Percentiles rank a stretch among this genome's conserved stretches.
These are phyloP conservation scores for Darevskia mixta DNA, from an alignment of 2,797 vertebrate species.

Conservation along the genomic window DNA sequence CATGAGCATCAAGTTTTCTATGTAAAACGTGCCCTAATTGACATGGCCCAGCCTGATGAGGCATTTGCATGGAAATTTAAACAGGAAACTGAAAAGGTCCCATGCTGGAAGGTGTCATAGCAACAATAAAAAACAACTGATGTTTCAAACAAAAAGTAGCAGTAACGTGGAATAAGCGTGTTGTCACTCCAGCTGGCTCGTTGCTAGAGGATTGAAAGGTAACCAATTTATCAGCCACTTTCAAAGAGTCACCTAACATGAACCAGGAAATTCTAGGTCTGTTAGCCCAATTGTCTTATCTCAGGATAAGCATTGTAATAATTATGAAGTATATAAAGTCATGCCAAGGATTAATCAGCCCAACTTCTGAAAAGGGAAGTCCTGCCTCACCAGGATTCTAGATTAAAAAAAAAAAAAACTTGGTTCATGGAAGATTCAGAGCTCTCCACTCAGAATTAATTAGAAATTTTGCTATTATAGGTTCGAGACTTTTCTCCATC, in stretches of 20 bases:
- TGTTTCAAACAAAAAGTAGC: neutral
- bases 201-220: neutral
- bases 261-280: too few relatives aligned
- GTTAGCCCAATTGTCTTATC: neutral
- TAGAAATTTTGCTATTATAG: neutral
- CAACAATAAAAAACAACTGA: neutral
- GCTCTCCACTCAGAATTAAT: neutral
- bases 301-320: too few relatives aligned
- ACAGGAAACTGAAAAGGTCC: too few relatives aligned
- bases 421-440: too few relatives aligned
- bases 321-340: too few relatives aligned
- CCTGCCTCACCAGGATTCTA: too few relatives aligned
- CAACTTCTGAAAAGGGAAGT: too few relatives aligned
- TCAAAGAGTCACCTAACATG: too few relatives aligned
- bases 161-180: neutral
- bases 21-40: neutral
- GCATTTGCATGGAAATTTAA: fast-evolving
- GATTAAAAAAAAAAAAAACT: too few relatives aligned
- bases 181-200: neutral
- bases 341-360: too few relatives aligned
- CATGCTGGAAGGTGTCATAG: neutral
- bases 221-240: neutral
- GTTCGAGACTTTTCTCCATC: neutral
- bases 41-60: neutral
- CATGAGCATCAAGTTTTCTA: neutral